A percentile compares a stretch with the other conserved stretches of the same genome.
phyloP scores from a whole-genome alignment of 2,113 vertebrate species.

The Cromileptes altivelis region DNA sequence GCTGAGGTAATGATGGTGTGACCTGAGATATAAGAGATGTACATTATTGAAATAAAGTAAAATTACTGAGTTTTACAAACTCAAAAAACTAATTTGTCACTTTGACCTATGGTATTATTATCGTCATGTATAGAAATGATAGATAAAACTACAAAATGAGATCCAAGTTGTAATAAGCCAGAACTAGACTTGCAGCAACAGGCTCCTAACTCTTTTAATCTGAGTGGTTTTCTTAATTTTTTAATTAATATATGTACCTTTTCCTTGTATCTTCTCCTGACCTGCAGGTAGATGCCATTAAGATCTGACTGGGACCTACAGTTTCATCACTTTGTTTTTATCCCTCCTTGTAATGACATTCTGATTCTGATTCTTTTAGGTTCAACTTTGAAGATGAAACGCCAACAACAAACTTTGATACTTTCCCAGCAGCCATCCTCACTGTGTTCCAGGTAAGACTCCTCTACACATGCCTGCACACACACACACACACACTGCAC shows the following conservation, averaged over 20 bases:
- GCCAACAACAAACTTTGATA: conserved; percentile 96
- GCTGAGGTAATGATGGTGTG: too few relatives aligned
- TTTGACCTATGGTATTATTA: too few relatives aligned
- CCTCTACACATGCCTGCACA: too few relatives aligned
- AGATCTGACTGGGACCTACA: not conserved
- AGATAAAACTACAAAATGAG: too few relatives aligned
- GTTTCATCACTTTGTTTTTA: not conserved
- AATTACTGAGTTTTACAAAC: too few relatives aligned
- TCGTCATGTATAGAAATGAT: too few relatives aligned
- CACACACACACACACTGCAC: not conserved
- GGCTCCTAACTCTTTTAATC: not conserved
- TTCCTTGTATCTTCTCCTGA: conserved; percentile 15
- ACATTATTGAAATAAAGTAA: too few relatives aligned
- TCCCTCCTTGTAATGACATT: not conserved
- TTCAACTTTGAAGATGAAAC: conserved; percentile 97
- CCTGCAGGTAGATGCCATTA: conserved; percentile 17
- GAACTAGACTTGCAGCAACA: not conserved
- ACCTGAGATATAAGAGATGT: too few relatives aligned
- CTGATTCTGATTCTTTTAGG: conserved; percentile 78
- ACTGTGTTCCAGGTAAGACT: conserved; percentile 94
- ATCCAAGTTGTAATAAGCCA: too few relatives aligned
- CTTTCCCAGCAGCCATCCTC: conserved; percentile 96
- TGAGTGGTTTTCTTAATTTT: conserved; percentile 1
- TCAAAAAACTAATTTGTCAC: too few relatives aligned
- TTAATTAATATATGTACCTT: not conserved